Base-by-base conservation (phyloP, 1,140 invertebrate species). In the Temnothorax nylanderi region DNA sequence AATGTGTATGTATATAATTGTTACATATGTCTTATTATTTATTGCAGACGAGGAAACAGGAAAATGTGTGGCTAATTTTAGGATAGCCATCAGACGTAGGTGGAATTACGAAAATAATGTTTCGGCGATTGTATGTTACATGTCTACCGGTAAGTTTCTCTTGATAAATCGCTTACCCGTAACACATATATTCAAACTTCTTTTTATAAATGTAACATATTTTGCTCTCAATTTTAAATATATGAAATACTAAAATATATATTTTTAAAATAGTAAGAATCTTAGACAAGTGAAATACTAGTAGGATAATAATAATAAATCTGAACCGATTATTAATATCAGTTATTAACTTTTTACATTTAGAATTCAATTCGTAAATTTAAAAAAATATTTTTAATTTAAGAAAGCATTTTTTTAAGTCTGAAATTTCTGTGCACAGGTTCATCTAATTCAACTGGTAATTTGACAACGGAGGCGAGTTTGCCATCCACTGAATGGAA, bases 101-200 rank as follows among this genome's bases (percentile, higher is more conserved):
- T 98, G 98, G 97, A 98, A 98, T 94, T 98, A 98, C 92, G 98
- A 98, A 92, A 98, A 98, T 94, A 98, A 97, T 90, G 97, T 98
- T 84, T 97, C 98, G 16, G 97, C 97, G 3, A 97, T 98, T 91
- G 97, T 98, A 34, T 98, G 98, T 93, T 97, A 98, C 92, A 96
- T 98, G 58, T 97, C 97, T 60, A 97, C 97, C 88, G 96, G 97
- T 97, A 95, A 93, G 91, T 88, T 72, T 67, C 18, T 81, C 34
- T 86, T 62, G 3, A 37, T 37, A 10, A 58, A 44, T 58, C 4
- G 10, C 6, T 62, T n/a, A n/a, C 62, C 7, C 1, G 11, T 44
- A 44, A 21, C 1, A 67, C 26, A 26, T 32, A 26, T 26, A 32
- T 67, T 67, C 2, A 41, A 65, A 67, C 0, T 74, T 51, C 1